Evolutionary conservation across 2,113 vertebrate species (phyloP), one percentile per base, ranked within the genome.

Genomic region (Sisor rabdophorus): DNA sequence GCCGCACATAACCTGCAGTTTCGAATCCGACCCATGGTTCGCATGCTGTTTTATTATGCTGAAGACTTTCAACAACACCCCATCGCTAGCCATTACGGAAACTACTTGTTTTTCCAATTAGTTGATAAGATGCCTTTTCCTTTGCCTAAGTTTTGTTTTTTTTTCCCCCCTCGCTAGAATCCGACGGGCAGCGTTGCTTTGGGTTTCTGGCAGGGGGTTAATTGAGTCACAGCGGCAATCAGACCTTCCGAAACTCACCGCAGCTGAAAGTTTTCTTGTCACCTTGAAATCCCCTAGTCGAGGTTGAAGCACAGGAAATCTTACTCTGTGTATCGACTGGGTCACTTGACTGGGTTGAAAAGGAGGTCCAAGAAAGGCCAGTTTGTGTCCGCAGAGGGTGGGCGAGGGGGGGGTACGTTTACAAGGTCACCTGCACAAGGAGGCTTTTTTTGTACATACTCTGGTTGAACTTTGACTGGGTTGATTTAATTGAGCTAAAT

Each of bases 401-500:
- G 40, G 3, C 7, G 19, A 1, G 5, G 17, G 12, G 40, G 5
- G 17, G 12, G 40, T 28, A 15, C 10, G 12, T 12, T 50, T 26
- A 13, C 28, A 68, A 50, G 78, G 54, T 74, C 61, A 50, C 81
- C 73, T 53, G 76, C 74, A 81, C 82, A 85, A 86, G 88, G 86
- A 86, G 82, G 81, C 81, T 81, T 48, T 80, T 86, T 80, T 80
- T 84, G 81, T 87, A 86, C 81, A 86, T 88, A 84, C 86, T 90
- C 84, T 85, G 73, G 64, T 79, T 48, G 59, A 89, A 89, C 85
- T 87, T 85, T 58, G 32, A 86, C 80, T 69, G 72, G 86, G 86
- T 87, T 87, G 87, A 90, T 89, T 91, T 90, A 91, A 91, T 91
- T 89, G 88, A 90, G 87, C 88, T 87, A 88, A 91, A 89, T 91